Evolutionary conservation across 2,888 invertebrate genomes (phyloP).

Genomic region (Pycnomerus fuliginosus): DNA sequence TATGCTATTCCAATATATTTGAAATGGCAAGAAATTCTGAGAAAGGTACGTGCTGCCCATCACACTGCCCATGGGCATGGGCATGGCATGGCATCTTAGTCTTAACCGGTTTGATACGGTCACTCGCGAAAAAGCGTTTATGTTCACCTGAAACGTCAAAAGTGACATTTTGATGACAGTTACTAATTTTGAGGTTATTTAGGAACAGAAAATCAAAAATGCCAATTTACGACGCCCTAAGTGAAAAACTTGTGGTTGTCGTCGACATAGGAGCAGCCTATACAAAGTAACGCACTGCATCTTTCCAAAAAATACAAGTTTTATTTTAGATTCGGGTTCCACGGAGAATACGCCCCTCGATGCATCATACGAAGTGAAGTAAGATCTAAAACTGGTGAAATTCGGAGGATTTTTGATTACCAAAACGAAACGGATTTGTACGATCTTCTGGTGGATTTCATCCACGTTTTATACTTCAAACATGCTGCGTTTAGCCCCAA

Average conservation of each 20-base stretch:
- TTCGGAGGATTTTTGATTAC: slow-evolving; percentile 67
- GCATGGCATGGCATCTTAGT: too few relatives aligned
- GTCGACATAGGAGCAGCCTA: slow-evolving; percentile 88
- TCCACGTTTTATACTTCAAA: slow-evolving; percentile 88
- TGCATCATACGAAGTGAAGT: slow-evolving; percentile 82
- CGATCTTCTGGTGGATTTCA: slow-evolving; percentile 82
- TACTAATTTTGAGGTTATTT: too few relatives aligned
- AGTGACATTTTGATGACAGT: too few relatives aligned
- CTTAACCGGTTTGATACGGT: too few relatives aligned
- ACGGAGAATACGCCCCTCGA: slow-evolving; percentile 84
- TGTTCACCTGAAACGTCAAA: too few relatives aligned
- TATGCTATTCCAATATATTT: too few relatives aligned
- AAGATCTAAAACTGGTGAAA: slow-evolving; percentile 61
- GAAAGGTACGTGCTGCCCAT: too few relatives aligned
- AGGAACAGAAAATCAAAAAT: too few relatives aligned
- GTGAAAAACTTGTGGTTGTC: slow-evolving; percentile 87
- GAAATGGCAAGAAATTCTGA: too few relatives aligned
- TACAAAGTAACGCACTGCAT: slow-evolving; percentile 71
- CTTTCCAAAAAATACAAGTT: too few relatives aligned
- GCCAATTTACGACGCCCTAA: slow-evolving; percentile 80
- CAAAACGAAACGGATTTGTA: slow-evolving; percentile 69
- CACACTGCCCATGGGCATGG: too few relatives aligned
- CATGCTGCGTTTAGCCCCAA: slow-evolving; percentile 90
- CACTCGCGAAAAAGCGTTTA: too few relatives aligned
- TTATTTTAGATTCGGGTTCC: slow-evolving; percentile 79